Conservation (phyloP, 2,888 invertebrate genomes). For the Rotaria magnacalcarata region DNA sequence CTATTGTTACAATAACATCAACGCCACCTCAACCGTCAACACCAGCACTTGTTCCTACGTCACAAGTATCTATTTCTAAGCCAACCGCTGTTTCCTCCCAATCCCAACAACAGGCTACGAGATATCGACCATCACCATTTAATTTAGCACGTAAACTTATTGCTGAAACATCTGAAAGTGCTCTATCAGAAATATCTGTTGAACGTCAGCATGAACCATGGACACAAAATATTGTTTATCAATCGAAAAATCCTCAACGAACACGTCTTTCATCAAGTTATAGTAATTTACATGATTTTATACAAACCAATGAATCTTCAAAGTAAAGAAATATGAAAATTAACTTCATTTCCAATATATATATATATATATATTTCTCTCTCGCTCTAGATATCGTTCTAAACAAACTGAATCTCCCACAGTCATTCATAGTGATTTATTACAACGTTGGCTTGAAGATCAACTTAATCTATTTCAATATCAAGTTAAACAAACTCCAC, state of each 20-base stretch:
- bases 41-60: not conserved
- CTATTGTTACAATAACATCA: not conserved
- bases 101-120: not conserved
- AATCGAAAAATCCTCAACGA: not conserved
- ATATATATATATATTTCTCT: not conserved
- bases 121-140: not conserved
- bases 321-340: not conserved
- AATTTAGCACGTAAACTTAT: conserved; percentile 33
- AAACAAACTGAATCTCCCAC: not conserved
- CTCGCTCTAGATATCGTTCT: not conserved
- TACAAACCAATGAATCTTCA: not conserved
- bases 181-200: not conserved
- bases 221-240: conserved; percentile 21
- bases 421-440: not conserved
- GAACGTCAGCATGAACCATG: not conserved
- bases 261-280: conserved; percentile 23
- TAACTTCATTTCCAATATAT: not conserved
- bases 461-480: not conserved
- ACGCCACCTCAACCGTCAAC: not conserved
- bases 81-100: not conserved
- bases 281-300: conserved; percentile 17
- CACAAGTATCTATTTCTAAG: not conserved
- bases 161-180: conserved; percentile 22
- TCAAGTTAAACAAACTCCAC: conserved; percentile 19
- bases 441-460: conserved; percentile 36